phyloP scores from a whole-genome alignment of 1,140 invertebrate genomes.

The Pristionchus pacificus region DNA sequence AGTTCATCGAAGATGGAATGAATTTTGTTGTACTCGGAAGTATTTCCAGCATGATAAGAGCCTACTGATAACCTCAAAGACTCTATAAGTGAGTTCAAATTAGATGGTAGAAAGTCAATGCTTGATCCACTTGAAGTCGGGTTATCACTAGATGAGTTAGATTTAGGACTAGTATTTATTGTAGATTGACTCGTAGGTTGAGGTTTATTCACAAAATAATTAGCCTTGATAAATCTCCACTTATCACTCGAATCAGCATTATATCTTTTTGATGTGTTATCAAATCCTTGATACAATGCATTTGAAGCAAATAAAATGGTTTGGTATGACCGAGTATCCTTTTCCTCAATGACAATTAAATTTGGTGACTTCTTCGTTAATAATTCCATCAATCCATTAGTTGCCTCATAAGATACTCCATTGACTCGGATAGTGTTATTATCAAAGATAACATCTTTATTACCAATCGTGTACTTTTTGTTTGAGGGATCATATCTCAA shows the following conservation, averaged over 20 bases:
- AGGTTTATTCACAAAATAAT: constrained; percentile 23
- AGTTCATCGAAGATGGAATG: constrained; percentile 31
- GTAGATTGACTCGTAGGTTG: too few species aligned
- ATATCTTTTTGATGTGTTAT: constrained; percentile 29
- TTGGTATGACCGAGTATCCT: constrained; percentile 34
- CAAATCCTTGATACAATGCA: constrained; percentile 36
- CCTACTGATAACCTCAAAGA: constrained; percentile 22
- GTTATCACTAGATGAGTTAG: too few species aligned
- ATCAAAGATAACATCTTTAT: constrained; percentile 33
- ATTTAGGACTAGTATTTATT: too few species aligned
- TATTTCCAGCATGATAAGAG: constrained; percentile 30
- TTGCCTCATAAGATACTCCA: constrained; percentile 28
- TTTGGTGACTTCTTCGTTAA: constrained; percentile 35
- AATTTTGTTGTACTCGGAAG: constrained; percentile 32
- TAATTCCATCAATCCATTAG: constrained; percentile 32
- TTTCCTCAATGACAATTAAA: constrained; percentile 25
- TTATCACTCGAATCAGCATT: constrained; percentile 35
- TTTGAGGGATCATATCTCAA: too few species aligned
- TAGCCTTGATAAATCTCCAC: constrained; percentile 33
- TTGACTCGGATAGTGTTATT: constrained; percentile 28
- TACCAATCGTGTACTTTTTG: constrained; percentile 32
- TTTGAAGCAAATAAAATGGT: constrained; percentile 30
- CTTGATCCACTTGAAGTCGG: constrained; percentile 10
- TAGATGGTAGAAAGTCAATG: constrained; percentile 24
- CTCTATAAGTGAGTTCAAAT: constrained; percentile 29